These are phyloP conservation scores for Leptopilina clavipes DNA, from an alignment of 1,140 invertebrate genomes.

Conservation along the genomic window DNA sequence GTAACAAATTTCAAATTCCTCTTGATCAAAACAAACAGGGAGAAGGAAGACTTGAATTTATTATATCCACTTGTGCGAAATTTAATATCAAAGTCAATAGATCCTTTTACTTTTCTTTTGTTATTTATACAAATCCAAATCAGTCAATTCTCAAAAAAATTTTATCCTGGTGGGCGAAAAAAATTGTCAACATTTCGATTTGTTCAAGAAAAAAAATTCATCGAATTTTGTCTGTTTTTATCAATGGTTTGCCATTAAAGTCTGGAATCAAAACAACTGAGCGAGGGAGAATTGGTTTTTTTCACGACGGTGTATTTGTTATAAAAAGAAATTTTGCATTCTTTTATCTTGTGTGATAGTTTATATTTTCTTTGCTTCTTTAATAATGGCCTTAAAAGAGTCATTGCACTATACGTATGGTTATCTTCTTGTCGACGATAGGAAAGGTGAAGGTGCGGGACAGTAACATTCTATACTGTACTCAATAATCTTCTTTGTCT, in stretches of 20 bases:
- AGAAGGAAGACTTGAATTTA: background rate
- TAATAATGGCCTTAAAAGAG: conserved; percentile 26
- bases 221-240: too few relatives aligned
- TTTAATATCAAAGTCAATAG: too few relatives aligned
- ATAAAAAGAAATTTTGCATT: background rate
- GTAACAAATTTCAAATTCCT: conserved; percentile 10
- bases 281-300: background rate
- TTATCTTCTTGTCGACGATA: conserved; percentile 27
- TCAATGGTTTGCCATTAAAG: too few relatives aligned
- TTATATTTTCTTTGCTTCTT: background rate
- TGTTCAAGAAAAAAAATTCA: too few relatives aligned
- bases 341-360: conserved; percentile 8
- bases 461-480: conserved; percentile 24
- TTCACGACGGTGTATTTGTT: background rate
- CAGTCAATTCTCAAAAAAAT: too few relatives aligned
- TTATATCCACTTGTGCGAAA: background rate
- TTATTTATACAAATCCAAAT: too few relatives aligned
- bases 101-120: too few relatives aligned
- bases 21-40: background rate
- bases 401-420: background rate
- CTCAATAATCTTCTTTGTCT: conserved; percentile 33
- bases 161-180: too few relatives aligned
- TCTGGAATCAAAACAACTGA: background rate
- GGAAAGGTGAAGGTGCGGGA: conserved; percentile 28
- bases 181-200: too few relatives aligned